Evolutionary conservation across 2,888 invertebrate genomes (phyloP).

Genomic region (Exocentrus adspersus): DNA sequence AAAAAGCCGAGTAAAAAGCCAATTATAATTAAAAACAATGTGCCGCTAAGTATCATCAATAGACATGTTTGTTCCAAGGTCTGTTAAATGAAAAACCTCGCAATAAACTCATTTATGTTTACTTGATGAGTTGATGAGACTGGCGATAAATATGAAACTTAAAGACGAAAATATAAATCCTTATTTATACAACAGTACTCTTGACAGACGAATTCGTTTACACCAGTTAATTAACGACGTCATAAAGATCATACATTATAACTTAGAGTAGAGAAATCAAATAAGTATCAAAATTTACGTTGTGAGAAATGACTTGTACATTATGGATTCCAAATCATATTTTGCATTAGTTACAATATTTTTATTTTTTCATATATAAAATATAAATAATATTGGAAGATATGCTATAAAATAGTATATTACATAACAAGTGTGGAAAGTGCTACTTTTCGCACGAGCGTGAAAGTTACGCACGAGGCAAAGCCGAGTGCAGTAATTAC

Average conservation of each 20-base stretch:
- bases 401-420: no score
- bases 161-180: constrained; percentile 15
- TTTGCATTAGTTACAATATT: no score
- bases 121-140: background rate
- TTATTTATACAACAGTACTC: background rate
- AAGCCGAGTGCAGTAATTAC: no score
- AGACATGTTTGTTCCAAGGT: constrained; percentile 18
- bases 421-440: no score
- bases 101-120: constrained; percentile 14
- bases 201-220: background rate
- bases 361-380: no score
- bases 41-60: constrained; percentile 17
- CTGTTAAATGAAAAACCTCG: constrained; percentile 12
- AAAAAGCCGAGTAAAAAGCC: background rate
- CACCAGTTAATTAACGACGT: constrained; percentile 12
- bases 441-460: no score
- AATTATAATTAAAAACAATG: constrained; percentile 21
- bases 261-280: background rate
- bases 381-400: no score
- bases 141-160: constrained; percentile 8
- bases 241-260: background rate
- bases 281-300: no score
- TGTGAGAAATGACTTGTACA: no score
- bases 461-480: no score
- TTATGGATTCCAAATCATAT: no score